Conservation (phyloP, 1,140 invertebrate genomes). For the Teleopsis dalmanni region DNA sequence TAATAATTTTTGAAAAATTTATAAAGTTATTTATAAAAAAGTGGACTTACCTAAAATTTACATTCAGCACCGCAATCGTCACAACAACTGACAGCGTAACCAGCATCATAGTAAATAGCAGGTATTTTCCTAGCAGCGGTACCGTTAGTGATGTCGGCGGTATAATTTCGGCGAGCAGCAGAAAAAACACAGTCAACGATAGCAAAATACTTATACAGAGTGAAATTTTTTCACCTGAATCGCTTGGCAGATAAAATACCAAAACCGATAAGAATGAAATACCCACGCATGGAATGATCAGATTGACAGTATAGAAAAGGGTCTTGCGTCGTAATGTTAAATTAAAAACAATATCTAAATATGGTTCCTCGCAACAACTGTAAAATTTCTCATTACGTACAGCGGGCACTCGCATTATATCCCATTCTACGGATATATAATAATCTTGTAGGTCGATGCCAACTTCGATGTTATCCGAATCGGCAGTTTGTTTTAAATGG, state of each 20-base stretch:
- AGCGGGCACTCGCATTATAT: slow-evolving; percentile 85
- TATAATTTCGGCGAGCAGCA: slow-evolving; percentile 95
- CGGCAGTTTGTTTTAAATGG: slow-evolving; percentile 72
- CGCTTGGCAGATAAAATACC: slow-evolving; percentile 97
- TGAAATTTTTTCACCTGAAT: slow-evolving; percentile 96
- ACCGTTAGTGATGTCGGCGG: slow-evolving; percentile 98
- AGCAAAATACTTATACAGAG: slow-evolving; percentile 97
- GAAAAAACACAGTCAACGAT: slow-evolving; percentile 97
- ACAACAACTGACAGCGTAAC: slow-evolving; percentile 96
- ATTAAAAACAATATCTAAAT: slow-evolving; percentile 96
- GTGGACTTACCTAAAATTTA: slow-evolving; percentile 76
- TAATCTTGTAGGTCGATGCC: slow-evolving; percentile 91
- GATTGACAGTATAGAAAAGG: slow-evolving; percentile 94
- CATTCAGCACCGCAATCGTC: slow-evolving; percentile 95
- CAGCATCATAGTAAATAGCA: slow-evolving; percentile 98
- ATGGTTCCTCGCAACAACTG: slow-evolving; percentile 84
- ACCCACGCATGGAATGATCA: slow-evolving; percentile 93
- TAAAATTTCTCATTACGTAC: slow-evolving; percentile 83
- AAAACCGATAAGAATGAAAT: slow-evolving; percentile 95
- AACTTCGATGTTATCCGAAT: slow-evolving; percentile 73
- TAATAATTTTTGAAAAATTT: background rate
- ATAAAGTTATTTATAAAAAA: background rate
- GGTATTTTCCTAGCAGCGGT: slow-evolving; percentile 94
- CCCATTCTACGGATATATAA: slow-evolving; percentile 96
- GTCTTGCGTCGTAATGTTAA: slow-evolving; percentile 93